A percentile compares a stretch with the other conserved stretches of the same genome.
Conservation (phyloP, 2,113 vertebrate genomes). For the Haliaeetus leucogaster region DNA sequence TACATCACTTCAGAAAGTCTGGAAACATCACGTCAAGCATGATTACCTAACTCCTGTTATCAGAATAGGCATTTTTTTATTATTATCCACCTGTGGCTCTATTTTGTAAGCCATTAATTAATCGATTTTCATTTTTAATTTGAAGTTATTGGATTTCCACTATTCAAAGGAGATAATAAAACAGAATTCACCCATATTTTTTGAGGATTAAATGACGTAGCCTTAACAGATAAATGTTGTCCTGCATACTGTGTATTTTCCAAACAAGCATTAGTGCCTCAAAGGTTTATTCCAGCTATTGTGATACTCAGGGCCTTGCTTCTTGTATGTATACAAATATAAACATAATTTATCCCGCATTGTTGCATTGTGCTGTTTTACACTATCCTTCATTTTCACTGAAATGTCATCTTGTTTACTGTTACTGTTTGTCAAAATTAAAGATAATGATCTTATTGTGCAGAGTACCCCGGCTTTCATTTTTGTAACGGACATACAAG, state of each 20-base stretch:
- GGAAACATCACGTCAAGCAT: neutral
- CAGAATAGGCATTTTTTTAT: neutral
- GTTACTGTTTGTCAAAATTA: neutral
- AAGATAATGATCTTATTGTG: neutral
- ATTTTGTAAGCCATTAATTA: neutral
- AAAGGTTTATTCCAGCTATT: constrained; percentile 1
- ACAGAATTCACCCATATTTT: neutral
- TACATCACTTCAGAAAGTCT: neutral
- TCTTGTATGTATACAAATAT: neutral
- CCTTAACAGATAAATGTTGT: constrained; percentile 11
- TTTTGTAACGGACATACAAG: neutral
- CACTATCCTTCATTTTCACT: neutral
- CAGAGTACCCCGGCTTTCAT: neutral
- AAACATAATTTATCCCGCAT: neutral
- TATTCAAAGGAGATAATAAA: neutral
- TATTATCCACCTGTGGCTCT: neutral
- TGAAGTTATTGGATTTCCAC: neutral
- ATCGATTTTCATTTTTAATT: neutral
- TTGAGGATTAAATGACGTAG: neutral
- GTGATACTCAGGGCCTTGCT: constrained; percentile 61
- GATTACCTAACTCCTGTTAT: neutral
- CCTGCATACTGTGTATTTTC: constrained; percentile 32
- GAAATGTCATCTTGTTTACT: neutral
- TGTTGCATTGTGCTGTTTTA: neutral
- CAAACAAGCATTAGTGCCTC: constrained; percentile 45